Base-by-base conservation (phyloP, 1,140 invertebrate species). In the Bombus haemorrhoidalis region DNA sequence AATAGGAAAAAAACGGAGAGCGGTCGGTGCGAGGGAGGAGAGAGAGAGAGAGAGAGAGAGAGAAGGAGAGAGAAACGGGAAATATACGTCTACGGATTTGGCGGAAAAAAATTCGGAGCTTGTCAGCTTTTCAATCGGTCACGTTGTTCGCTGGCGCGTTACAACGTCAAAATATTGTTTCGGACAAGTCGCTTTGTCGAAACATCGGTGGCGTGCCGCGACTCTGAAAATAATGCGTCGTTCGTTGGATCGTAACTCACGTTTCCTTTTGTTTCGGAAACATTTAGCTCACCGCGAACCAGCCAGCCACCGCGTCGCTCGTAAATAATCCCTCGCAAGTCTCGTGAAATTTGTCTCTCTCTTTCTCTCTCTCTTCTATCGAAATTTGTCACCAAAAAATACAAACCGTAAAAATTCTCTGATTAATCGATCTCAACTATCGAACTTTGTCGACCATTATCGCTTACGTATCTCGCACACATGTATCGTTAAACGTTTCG, bases 91-190 rank as follows among this genome's bases (percentile, higher is more conserved):
- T 25, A 18, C 41, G 57, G 66, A 86, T 83, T 86, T 69, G 57
- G 15, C 18, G 41, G 74, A 32, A 47, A 83, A 86, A 86, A 86
- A 86, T 77, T 83, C 74, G 43, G 37, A 62, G 83, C 75, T 69
- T 83, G 73, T 64, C 73, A 73, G 62, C n/a, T 86, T 82, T 86
- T 76, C 64, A 59, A 71, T 86, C 69, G 78, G 59, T 81, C 77
- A 73, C 71, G 83, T 85, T 85, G 71, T 57, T 34, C 78, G 78
- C 13, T 69, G 53, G 22, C 41, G 57, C 34, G 83, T 85, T 81
- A 85, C 71, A 80, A 53, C 71, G 71, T 81, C 83, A 81, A 85
- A 85, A 85, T 85, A 85, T 85, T 85, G 83, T 85, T 81, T 64
- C 83, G 83, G 69, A 66, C 53, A 85, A 74, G 41, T 81, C 69